These are phyloP conservation scores for Calidris pugnax DNA, from an alignment of 2,113 vertebrate species.

Conservation along the genomic window DNA sequence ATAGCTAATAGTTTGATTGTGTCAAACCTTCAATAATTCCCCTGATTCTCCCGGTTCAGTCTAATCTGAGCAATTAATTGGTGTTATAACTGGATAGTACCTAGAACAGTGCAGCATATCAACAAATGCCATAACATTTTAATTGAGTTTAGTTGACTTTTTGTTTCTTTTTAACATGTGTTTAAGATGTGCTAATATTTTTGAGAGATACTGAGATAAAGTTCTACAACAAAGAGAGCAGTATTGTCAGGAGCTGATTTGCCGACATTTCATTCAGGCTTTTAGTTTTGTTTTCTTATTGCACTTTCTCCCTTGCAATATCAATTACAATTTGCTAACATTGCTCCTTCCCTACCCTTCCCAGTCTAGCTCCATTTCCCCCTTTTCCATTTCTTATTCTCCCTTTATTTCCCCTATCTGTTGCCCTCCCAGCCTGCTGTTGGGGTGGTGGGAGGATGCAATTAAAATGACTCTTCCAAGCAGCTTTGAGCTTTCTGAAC, in stretches of 20 bases:
- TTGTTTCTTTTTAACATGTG: background rate
- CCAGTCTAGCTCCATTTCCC: background rate
- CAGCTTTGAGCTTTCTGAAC: background rate
- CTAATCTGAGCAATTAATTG: background rate
- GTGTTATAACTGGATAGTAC: background rate
- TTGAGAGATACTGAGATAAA: background rate
- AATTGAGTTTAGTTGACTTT: background rate
- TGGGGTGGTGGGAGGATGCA: background rate
- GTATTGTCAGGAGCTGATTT: background rate
- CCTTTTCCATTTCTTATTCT: background rate
- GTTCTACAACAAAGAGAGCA: background rate
- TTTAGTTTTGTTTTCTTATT: background rate
- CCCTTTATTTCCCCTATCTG: background rate
- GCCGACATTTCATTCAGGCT: background rate
- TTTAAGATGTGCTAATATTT: background rate
- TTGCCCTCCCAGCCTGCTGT: background rate
- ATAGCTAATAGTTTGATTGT: background rate
- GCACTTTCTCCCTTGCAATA: background rate
- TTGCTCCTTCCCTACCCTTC: background rate
- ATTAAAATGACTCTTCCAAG: background rate
- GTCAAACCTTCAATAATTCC: background rate
- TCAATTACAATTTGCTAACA: background rate
- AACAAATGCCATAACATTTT: accelerated
- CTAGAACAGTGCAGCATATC: accelerated
- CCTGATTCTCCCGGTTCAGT: background rate